These are phyloP conservation scores for Emys orbicularis DNA, from an alignment of 2,797 vertebrate genomes.

Conservation along the genomic window DNA sequence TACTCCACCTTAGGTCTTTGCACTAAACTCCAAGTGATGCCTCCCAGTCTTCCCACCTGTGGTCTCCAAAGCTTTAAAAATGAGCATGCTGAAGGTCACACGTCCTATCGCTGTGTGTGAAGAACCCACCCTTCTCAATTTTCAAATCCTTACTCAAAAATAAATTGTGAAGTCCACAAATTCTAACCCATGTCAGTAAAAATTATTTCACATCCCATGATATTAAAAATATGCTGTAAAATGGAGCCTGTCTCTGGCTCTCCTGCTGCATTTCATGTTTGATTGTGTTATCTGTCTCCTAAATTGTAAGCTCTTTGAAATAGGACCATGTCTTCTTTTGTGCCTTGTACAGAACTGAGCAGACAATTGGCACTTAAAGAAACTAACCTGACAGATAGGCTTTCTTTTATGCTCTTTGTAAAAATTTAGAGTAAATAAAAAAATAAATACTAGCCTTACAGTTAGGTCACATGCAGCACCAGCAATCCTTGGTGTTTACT, in stretches of 20 bases:
- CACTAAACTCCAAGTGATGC: rapidly evolving
- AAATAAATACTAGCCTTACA: conserved; percentile 52
- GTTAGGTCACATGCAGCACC: conserved; percentile 42
- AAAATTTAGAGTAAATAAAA: conserved; percentile 63
- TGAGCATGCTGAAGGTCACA: neutral
- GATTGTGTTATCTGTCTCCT: conserved; percentile 25
- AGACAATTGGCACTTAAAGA: conserved; percentile 46
- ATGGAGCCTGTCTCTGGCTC: neutral
- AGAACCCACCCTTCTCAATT: neutral
- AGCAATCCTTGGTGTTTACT: conserved; percentile 48
- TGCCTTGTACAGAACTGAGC: conserved; percentile 32
- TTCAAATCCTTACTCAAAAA: conserved; percentile 9
- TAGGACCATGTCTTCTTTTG: conserved; percentile 47
- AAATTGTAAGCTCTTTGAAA: conserved; percentile 52
- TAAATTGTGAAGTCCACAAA: neutral
- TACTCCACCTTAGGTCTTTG: neutral
- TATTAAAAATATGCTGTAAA: neutral
- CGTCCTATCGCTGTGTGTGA: neutral
- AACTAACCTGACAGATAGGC: conserved; percentile 17
- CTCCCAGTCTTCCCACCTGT: neutral
- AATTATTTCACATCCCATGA: neutral
- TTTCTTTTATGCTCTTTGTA: conserved; percentile 26
- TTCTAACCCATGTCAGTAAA: conserved; percentile 11
- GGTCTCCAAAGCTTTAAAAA: neutral
- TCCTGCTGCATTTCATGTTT: conserved; percentile 32